A percentile compares a stretch with the other conserved stretches of the same genome.
These are phyloP conservation scores for Diplolepis rosae DNA, from an alignment of 2,888 invertebrate species.

Conservation along the genomic window DNA sequence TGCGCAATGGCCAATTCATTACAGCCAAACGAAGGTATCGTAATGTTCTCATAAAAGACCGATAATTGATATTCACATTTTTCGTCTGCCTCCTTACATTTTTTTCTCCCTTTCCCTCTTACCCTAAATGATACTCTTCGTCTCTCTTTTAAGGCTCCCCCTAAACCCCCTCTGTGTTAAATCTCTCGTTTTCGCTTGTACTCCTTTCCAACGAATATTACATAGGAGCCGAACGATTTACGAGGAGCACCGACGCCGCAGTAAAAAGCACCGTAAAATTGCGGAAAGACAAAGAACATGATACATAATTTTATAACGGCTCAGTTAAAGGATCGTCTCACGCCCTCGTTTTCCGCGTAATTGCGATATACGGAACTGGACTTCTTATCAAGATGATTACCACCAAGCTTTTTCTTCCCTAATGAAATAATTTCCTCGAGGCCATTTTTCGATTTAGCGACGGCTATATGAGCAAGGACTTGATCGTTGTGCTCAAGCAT, in stretches of 20 bases:
- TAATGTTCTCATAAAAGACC: constrained; percentile 8
- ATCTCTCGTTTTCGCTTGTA: constrained; percentile 32
- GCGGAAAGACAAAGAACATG: constrained; percentile 59
- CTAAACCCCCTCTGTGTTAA: constrained; percentile 3
- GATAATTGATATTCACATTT: constrained; percentile 43
- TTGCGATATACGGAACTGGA: constrained; percentile 45
- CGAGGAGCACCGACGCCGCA: constrained; percentile 48
- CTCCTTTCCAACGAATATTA: constrained; percentile 32
- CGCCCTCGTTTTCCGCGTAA: constrained; percentile 58
- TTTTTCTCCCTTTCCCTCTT: constrained; percentile 15
- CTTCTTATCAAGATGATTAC: constrained; percentile 45
- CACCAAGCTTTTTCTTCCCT: constrained; percentile 21
- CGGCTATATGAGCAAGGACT: constrained; percentile 14
- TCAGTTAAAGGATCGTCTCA: constrained; percentile 52
- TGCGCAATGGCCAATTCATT: constrained; percentile 6
- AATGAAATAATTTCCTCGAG: constrained; percentile 15
- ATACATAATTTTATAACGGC: constrained; percentile 59
- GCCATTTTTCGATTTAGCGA: constrained; percentile 21
- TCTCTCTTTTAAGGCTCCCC: constrained; percentile 23
- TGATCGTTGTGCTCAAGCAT: constrained; percentile 14
- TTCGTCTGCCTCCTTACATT: constrained; percentile 6
- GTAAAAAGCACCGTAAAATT: constrained; percentile 54
- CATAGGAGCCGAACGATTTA: constrained; percentile 52
- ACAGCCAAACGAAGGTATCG: background rate
- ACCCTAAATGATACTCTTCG: constrained; percentile 31